phyloP scores from a whole-genome alignment of 2,797 vertebrate species.

The Hippoglossus hippoglossus region DNA sequence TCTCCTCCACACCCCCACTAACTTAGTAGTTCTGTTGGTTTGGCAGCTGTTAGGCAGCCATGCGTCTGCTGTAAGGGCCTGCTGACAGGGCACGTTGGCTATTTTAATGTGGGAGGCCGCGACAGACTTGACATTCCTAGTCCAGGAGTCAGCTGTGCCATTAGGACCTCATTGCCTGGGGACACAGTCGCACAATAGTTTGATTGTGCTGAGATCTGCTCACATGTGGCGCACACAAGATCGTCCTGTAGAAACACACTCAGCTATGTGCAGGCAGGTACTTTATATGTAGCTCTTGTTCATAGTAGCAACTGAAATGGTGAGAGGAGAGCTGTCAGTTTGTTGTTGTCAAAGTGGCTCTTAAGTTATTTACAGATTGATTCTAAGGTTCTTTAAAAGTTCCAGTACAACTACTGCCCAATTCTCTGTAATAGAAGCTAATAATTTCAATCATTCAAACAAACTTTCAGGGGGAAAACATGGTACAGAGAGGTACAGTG shows the following conservation, averaged over 20 bases:
- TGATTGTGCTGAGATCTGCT: constrained; percentile 62
- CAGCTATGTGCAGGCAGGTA: constrained; percentile 29
- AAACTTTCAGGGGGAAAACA: too few relatives aligned
- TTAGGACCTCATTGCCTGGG: constrained; percentile 47
- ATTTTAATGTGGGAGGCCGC: constrained; percentile 81
- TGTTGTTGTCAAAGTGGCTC: background rate
- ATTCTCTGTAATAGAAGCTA: too few relatives aligned
- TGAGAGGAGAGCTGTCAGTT: background rate
- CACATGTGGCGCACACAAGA: constrained; percentile 39
- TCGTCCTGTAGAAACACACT: constrained; percentile 11
- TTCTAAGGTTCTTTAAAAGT: too few relatives aligned
- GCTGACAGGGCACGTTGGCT: constrained; percentile 81
- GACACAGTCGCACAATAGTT: constrained; percentile 50
- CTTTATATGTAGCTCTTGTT: background rate
- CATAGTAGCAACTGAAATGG: background rate
- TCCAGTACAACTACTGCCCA: too few relatives aligned
- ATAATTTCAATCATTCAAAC: too few relatives aligned
- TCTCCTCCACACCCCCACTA: background rate
- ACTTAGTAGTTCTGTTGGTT: constrained; percentile 17
- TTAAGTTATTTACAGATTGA: too few relatives aligned
- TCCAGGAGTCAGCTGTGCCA: constrained; percentile 77
- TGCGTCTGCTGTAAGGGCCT: constrained; percentile 55
- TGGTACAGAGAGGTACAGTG: too few relatives aligned
- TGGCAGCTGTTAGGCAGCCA: constrained; percentile 81
- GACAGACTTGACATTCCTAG: constrained; percentile 73